phyloP scores from a whole-genome alignment of 2,888 invertebrate genomes.

The Andrena bucephala region DNA sequence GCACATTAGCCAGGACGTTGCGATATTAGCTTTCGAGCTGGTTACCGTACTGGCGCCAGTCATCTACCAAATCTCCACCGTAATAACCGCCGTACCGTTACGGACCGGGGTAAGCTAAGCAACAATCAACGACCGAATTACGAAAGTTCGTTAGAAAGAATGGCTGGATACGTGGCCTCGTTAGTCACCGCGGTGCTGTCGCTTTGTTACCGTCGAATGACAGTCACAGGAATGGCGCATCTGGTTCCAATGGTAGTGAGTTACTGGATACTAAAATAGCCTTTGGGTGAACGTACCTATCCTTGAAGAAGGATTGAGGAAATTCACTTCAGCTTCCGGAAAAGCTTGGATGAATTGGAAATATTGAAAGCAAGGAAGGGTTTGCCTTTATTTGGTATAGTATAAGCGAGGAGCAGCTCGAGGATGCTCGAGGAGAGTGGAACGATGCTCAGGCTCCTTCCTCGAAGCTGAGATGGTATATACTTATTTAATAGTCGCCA shows the following conservation, averaged over 20 bases:
- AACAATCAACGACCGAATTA: constrained; percentile 41
- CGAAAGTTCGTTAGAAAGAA: constrained; percentile 35
- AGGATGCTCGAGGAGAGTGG: constrained; percentile 39
- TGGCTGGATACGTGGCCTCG: constrained; percentile 25
- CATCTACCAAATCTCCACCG: constrained; percentile 62
- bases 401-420: constrained; percentile 35
- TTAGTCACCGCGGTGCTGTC: constrained; percentile 10
- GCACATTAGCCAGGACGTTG: constrained; percentile 55
- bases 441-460: constrained; percentile 43
- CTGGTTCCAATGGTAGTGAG: not conserved
- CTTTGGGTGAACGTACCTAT: not conserved
- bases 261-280: not conserved
- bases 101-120: constrained; percentile 46
- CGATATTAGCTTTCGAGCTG: constrained; percentile 68
- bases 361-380: too few species aligned
- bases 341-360: too few species aligned
- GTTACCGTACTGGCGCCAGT: constrained; percentile 67
- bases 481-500: constrained; percentile 72
- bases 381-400: constrained; percentile 46
- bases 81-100: constrained; percentile 63
- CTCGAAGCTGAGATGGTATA: constrained; percentile 63
- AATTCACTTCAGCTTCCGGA: too few species aligned
- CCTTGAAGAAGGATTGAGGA: not conserved
- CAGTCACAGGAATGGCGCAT: not conserved
- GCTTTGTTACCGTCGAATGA: constrained; percentile 16